Base-by-base conservation (phyloP, 1,140 invertebrate species). In the Drosophila orosa region DNA sequence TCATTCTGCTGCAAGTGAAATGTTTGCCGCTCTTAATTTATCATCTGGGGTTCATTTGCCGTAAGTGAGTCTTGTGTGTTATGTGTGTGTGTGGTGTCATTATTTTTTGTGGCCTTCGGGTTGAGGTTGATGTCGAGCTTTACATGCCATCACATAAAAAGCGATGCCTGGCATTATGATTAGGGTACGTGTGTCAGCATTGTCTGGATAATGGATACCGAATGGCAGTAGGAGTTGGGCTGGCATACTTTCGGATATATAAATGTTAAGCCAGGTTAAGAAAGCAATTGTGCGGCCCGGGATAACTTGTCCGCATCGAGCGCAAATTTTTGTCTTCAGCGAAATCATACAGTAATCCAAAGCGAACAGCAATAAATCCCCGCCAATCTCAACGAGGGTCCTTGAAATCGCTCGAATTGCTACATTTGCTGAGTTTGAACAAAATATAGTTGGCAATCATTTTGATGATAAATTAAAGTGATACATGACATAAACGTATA, bases 31-130 rank as follows among this genome's bases (percentile, higher is more conserved):
- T 82, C 84, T 83, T 87, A 83, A 87, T 87, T 87, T 87, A 87
- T 89, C 85, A 89, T 87, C 78, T 73, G 75, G 80, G 76, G 74
- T 80, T 87, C 75, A 89, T 86, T 87, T 87, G 47, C 33, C 69
- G 58, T 68, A 74, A 66, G 57, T 80, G 66, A 62, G 59, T 55
- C 66, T 63, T 45, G 39, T 62, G 57, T 15, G 19, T 27, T 22
- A 19, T 35, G 9, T 35, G 35, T 39, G 42, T 22, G 45, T 58
- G 74, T 62, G 78, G 47, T 52, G 59, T 76, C 62, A 87, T 86
- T 87, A 86, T 59, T 78, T 85, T 85, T 86, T 85, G 83, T 78
- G 71, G 75, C 67, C 24, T 74, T 74, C 24, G 72, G 47, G 45
- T 22, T 50, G 35, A 50, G 48, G 33, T 39, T 75, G 58, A 61